A percentile compares a stretch with the other conserved stretches of the same genome.
These are phyloP conservation scores for Tethea ocularis DNA, from an alignment of 2,888 invertebrate species.

Conservation along the genomic window DNA sequence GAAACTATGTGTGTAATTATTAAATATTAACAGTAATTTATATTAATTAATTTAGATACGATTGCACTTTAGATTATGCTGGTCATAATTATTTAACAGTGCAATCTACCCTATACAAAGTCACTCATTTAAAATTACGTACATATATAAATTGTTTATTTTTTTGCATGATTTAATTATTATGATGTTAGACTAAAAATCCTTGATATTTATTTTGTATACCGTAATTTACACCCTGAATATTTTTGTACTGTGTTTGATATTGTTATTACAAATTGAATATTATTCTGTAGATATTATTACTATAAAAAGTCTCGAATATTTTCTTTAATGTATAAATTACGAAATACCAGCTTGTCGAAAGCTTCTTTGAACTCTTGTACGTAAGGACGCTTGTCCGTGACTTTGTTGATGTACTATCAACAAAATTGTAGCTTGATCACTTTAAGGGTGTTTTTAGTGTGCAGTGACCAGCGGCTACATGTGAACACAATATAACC, in stretches of 20 bases:
- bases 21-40: not conserved
- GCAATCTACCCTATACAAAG: conserved; percentile 20
- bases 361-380: too few relatives aligned
- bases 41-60: conserved; percentile 22
- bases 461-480: too few relatives aligned
- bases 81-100: conserved; percentile 63
- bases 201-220: conserved; percentile 16
- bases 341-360: too few relatives aligned
- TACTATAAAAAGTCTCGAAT: not conserved
- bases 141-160: conserved; percentile 37
- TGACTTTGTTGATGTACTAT: too few relatives aligned
- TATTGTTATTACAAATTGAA: not conserved
- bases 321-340: not conserved
- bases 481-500: too few relatives aligned
- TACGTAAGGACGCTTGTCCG: too few relatives aligned
- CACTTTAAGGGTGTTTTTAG: too few relatives aligned
- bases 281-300: conserved; percentile 9
- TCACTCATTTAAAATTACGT: conserved; percentile 29
- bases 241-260: not conserved
- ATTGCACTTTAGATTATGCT: conserved; percentile 63
- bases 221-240: conserved; percentile 3
- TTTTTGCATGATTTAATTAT: conserved; percentile 42
- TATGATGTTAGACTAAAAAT: conserved; percentile 16
- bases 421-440: too few relatives aligned
- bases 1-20: conserved; percentile 20